A percentile compares a stretch with the other conserved stretches of the same genome.
Conservation (phyloP, 2,888 invertebrate genomes). For the Lacanobia oleracea region DNA sequence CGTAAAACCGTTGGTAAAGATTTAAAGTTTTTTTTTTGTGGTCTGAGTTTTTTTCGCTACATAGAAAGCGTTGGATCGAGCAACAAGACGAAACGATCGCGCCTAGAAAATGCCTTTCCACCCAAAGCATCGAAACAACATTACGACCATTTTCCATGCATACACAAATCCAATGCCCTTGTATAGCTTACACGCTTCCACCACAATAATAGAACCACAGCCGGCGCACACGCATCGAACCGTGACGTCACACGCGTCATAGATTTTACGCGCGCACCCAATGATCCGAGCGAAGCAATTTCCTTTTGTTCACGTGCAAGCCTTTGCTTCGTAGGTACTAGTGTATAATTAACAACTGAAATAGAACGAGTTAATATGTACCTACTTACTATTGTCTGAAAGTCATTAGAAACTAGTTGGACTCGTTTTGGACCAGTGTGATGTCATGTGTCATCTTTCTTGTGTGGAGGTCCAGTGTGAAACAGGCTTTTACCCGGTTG, state of each 20-base stretch:
- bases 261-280: constrained; percentile 59
- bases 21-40: neutral
- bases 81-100: neutral
- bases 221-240: constrained; percentile 37
- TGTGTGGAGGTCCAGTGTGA: neutral
- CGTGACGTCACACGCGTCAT: constrained; percentile 66
- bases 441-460: constrained; percentile 3
- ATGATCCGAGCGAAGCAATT: constrained; percentile 62
- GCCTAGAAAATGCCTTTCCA: neutral
- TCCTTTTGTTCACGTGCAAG: constrained; percentile 63
- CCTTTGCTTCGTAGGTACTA: constrained; percentile 32
- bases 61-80: neutral
- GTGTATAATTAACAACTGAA: constrained; percentile 48
- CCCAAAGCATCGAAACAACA: neutral
- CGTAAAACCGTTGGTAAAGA: no score
- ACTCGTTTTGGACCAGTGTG: constrained; percentile 17
- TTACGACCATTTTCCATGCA: neutral
- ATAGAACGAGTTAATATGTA: constrained; percentile 36
- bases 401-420: constrained; percentile 20
- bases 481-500: neutral
- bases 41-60: neutral
- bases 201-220: constrained; percentile 12
- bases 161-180: constrained; percentile 1
- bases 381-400: constrained; percentile 21
- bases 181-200: constrained; percentile 15